Evolutionary conservation across 2,888 invertebrate species (phyloP), one percentile per base, ranked within the genome.

Genomic region (Tinea semifulvella): DNA sequence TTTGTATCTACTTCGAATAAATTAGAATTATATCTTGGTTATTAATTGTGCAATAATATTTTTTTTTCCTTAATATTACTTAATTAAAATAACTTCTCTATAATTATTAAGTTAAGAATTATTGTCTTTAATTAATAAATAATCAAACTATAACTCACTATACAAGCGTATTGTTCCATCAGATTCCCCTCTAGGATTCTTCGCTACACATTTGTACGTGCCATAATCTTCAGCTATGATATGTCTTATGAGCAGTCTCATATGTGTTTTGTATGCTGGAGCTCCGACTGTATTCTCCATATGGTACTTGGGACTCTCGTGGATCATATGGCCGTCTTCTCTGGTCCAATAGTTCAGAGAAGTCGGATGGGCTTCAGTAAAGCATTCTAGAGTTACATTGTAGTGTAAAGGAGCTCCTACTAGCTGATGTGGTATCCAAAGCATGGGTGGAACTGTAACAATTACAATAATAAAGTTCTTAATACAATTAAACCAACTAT

Each of bases 401-500:
- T 89, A 91, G 50, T 89, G 90, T 47, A 91, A 79, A 1, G 93
- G 92, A 11, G 91, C 91, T 19, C 94, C 93, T 26, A 95, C 93
- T 52, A 94, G 81, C 69, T 95, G 94, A 74, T 94, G 92, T 3
- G 94, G 93, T 59, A 95, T 94, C 90, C 90, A 92, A 46, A 95
- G 83, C 92, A 94, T 93, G 6, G 95, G 94, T 1, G 94, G 92
- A 81, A 95, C 94, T 95, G 79, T n/a, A n/a, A n/a, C n/a, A n/a
- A n/a, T n/a, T n/a, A n/a, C n/a, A n/a, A n/a, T n/a, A n/a, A n/a
- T n/a, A n/a, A n/a, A n/a, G n/a, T n/a, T n/a, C n/a, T n/a, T n/a
- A n/a, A n/a, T n/a, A n/a, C n/a, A n/a, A n/a, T n/a, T n/a, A n/a
- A n/a, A n/a, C n/a, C n/a, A n/a, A n/a, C n/a, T n/a, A n/a, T n/a